Evolutionary conservation across 2,888 invertebrate species (phyloP), one percentile per base, ranked within the genome.

Genomic region (Mellilla xanthometata): DNA sequence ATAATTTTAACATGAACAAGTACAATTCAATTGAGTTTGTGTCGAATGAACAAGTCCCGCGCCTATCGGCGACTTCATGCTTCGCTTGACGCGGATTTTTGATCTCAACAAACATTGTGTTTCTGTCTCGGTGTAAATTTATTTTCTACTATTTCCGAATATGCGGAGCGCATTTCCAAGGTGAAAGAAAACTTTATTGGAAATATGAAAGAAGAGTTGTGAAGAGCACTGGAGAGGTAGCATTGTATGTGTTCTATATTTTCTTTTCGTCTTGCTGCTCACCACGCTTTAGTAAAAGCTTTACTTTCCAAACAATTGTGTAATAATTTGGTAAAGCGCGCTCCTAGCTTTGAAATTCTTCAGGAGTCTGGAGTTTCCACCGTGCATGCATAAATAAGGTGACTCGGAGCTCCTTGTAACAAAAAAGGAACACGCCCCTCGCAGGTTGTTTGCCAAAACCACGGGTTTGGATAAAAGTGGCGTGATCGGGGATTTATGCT

Each of bases 21-120:
- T 60, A 54, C n/a, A 46, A 49, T 52, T 53, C 44, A 19, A 49
- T 46, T 52, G 57, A 46, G 36, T n/a, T n/a, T n/a, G n/a, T 54
- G 52, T 55, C 52, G 52, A 52, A 55, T 55, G 47, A 50, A 56
- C 49, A 55, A 60, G 57, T 56, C 53, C 52, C 46, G 50, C 47
- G 62, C 19, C 3, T 76, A 77, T 75, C 76, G 69, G 64, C 59
- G 62, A 54, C 55, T 75, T 77, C 61, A 73, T 68, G 72, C 67
- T 74, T 69, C 67, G 58, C 58, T 73, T 60, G 59, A 57, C 64
- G 40, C 58, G 44, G 55, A n/a, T n/a, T 50, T 55, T 54, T 52
- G 49, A 62, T 68, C 62, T 68, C 61, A 55, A 34, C 58, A 64
- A 62, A 60, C 68, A 66, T 61, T 60, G 60, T 65, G 56, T 58